Conservation (phyloP, 2,797 vertebrate species). For the Pristis pectinata region DNA sequence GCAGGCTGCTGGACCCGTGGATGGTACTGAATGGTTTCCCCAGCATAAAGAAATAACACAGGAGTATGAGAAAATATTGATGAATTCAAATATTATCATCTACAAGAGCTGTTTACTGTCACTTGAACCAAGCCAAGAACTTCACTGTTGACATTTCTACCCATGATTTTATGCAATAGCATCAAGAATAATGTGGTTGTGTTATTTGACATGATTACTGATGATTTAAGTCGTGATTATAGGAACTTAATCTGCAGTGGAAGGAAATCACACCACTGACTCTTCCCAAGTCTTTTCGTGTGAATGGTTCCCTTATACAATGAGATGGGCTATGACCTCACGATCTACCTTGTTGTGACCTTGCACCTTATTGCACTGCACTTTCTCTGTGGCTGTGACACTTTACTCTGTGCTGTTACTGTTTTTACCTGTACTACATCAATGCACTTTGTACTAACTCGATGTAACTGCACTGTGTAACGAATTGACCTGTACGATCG, state of each 20-base stretch:
- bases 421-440: no score
- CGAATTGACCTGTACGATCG: no score
- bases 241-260: not conserved
- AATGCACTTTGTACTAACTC: no score
- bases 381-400: no score
- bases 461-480: no score
- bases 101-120: not conserved
- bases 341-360: no score
- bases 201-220: slow-evolving; percentile 5
- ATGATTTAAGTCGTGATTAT: slow-evolving; percentile 15
- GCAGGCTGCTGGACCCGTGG: not conserved
- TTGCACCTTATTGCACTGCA: no score
- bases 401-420: no score
- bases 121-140: not conserved
- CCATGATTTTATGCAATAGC: not conserved
- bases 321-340: no score
- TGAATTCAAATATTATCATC: not conserved
- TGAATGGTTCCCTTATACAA: no score
- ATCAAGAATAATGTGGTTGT: not conserved
- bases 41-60: not conserved
- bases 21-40: not conserved
- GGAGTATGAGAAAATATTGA: slow-evolving; percentile 2
- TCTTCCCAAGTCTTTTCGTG: not conserved
- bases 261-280: not conserved
- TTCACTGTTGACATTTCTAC: not conserved